These are phyloP conservation scores for Malacoraja senta DNA, from an alignment of 2,797 vertebrate species.

Conservation along the genomic window DNA sequence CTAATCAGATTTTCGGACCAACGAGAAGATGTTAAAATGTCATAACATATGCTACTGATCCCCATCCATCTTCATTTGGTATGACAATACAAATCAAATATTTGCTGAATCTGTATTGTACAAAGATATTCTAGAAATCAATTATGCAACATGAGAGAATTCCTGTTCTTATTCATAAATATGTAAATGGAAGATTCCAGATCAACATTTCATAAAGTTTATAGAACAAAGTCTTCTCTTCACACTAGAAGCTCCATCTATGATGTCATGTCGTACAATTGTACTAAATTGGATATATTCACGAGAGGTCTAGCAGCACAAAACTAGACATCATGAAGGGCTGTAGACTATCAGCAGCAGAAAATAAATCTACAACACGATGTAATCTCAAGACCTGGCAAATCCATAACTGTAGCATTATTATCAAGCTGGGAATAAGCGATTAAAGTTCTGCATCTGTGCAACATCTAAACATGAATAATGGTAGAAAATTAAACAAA, in stretches of 20 bases:
- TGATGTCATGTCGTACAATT: no score
- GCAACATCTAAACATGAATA: background rate
- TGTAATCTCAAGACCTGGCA: no score
- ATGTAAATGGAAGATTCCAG: background rate
- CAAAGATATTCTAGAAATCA: background rate
- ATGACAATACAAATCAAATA: background rate
- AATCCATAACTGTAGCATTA: no score
- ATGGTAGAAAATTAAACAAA: no score
- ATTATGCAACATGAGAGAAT: background rate
- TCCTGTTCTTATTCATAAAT: background rate
- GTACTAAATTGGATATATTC: no score
- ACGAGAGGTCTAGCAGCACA: no score
- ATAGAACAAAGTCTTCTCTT: no score
- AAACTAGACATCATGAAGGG: no score
- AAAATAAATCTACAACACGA: no score
- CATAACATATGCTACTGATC: background rate
- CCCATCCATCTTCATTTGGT: background rate
- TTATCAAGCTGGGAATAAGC: no score
- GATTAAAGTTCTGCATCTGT: background rate
- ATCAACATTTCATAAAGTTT: background rate
- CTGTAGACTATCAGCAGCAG: no score
- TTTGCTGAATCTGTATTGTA: background rate
- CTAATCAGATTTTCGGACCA: background rate
- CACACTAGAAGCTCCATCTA: no score
- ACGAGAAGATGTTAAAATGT: background rate